phyloP scores from a whole-genome alignment of 2,113 vertebrate species.

The Notarius lentiginosus region DNA sequence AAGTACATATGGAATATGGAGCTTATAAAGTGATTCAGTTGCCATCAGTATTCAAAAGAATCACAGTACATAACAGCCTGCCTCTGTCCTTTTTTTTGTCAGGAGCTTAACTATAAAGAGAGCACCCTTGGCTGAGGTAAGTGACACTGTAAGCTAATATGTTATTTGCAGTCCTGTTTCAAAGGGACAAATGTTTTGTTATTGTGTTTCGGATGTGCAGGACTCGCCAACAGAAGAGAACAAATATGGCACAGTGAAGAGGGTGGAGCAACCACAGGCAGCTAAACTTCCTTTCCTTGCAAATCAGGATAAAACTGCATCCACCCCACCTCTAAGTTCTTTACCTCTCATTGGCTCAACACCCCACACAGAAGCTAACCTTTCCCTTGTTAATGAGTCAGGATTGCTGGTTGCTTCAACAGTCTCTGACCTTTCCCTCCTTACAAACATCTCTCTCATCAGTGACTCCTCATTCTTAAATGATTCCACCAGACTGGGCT shows the following conservation, averaged over 20 bases:
- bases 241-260: conserved; percentile 52
- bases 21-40: neutral
- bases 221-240: conserved; percentile 40
- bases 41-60: neutral
- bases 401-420: conserved; percentile 30
- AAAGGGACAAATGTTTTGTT: neutral
- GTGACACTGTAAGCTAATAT: neutral
- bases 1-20: neutral
- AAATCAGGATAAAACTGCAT: conserved; percentile 33
- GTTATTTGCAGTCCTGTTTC: neutral
- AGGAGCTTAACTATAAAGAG: conserved; percentile 63
- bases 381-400: conserved; percentile 22
- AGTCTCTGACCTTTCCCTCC: conserved; percentile 43
- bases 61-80: neutral
- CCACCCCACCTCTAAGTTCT: conserved; percentile 15
- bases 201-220: conserved; percentile 33
- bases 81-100: neutral
- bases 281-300: conserved; percentile 1
- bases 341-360: conserved; percentile 35
- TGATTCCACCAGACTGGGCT: conserved; percentile 38
- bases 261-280: conserved; percentile 37
- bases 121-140: conserved; percentile 47
- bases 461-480: conserved; percentile 28
- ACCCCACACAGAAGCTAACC: conserved; percentile 19
- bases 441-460: conserved; percentile 43